phyloP scores from a whole-genome alignment of 2,888 invertebrate species.

The Pandemis cinnamomeana region DNA sequence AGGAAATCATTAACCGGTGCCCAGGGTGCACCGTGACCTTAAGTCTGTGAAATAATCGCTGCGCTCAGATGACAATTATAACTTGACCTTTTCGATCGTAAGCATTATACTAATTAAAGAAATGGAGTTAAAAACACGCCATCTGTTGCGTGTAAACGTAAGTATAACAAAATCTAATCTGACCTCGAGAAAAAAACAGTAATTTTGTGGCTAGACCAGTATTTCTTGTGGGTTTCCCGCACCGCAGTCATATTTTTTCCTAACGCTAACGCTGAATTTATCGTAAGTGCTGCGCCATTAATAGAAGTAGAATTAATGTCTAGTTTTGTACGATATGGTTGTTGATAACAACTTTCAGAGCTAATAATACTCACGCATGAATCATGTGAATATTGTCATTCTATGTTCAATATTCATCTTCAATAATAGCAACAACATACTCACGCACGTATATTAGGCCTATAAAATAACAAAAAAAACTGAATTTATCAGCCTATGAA shows the following conservation, averaged over 20 bases:
- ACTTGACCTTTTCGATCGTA: too few species aligned
- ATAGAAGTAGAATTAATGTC: constrained; percentile 15
- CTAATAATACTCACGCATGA: not conserved
- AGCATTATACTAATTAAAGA: too few species aligned
- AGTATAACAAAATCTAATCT: not conserved
- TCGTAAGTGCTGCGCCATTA: constrained; percentile 11
- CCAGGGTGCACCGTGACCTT: too few species aligned
- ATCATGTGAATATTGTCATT: not conserved
- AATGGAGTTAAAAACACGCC: not conserved
- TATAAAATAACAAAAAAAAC: not conserved
- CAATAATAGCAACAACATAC: not conserved
- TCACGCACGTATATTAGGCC: not conserved
- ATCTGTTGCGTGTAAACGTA: not conserved
- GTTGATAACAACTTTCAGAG: not conserved
- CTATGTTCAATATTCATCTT: not conserved
- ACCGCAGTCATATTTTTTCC: constrained; percentile 16
- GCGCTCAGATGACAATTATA: too few species aligned
- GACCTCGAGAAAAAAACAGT: constrained; percentile 8
- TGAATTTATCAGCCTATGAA: too few species aligned
- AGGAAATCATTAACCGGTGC: too few species aligned
- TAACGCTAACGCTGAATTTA: constrained; percentile 23
- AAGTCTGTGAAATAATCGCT: too few species aligned
- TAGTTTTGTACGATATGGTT: constrained; percentile 1
- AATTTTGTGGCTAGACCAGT: constrained; percentile 13
- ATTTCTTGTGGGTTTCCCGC: constrained; percentile 24